phyloP scores from a whole-genome alignment of 1,140 invertebrate genomes.

The Maniola jurtina region DNA sequence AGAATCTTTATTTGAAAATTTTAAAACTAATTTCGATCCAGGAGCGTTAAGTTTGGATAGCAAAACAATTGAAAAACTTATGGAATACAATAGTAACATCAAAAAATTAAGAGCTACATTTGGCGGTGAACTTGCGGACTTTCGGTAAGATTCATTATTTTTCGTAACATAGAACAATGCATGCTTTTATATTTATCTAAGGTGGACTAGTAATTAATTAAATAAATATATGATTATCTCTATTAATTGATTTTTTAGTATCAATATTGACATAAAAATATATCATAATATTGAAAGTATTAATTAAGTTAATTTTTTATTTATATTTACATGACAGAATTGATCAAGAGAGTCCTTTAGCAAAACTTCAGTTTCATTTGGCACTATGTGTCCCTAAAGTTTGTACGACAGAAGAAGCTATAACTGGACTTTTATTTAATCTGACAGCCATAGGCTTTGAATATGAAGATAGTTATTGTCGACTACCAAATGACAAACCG shows the following conservation, averaged over 20 bases:
- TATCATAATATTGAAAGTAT: too few species aligned
- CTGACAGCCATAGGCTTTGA: conserved; percentile 35
- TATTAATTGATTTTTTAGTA: too few species aligned
- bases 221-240: too few species aligned
- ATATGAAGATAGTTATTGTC: conserved; percentile 44
- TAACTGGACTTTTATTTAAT: conserved; percentile 37
- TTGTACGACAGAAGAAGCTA: conserved; percentile 43
- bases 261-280: too few species aligned
- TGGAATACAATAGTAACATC: conserved; percentile 2
- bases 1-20: neutral
- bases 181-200: too few species aligned
- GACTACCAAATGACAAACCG: conserved; percentile 53
- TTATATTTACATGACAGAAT: conserved; percentile 24
- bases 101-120: conserved; percentile 1
- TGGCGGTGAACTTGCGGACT: conserved; percentile 5
- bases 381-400: conserved; percentile 51
- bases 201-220: too few species aligned
- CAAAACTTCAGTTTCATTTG: conserved; percentile 30
- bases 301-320: too few species aligned
- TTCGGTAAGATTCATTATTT: conserved; percentile 17
- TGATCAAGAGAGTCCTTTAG: neutral
- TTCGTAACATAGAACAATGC: too few species aligned
- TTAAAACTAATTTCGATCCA: conserved; percentile 5
- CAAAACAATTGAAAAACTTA: conserved; percentile 7
- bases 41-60: conserved; percentile 4